phyloP scores from a whole-genome alignment of 2,113 vertebrate species.

The Talpa occidentalis region DNA sequence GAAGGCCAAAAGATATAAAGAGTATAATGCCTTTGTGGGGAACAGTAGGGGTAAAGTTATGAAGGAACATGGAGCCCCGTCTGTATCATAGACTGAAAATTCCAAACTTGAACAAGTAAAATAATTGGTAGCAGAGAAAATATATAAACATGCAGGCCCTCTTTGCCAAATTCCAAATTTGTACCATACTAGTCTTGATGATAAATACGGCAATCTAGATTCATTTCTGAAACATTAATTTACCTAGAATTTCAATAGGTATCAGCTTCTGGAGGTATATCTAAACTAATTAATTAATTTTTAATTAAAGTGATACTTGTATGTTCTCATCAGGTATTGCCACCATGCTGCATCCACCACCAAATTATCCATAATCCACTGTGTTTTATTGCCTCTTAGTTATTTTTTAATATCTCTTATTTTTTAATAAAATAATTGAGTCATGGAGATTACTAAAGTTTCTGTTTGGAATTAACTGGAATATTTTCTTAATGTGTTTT shows the following conservation, averaged over 20 bases:
- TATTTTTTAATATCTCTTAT: too few species aligned
- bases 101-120: not conserved
- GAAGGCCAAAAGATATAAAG: not conserved
- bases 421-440: not conserved
- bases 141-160: not conserved
- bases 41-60: not conserved
- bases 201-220: not conserved
- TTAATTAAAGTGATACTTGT: too few species aligned
- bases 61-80: not conserved
- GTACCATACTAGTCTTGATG: not conserved
- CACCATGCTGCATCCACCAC: too few species aligned
- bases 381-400: too few species aligned
- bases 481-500: slow-evolving; percentile 35
- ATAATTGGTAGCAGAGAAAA: not conserved
- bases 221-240: slow-evolving; percentile 14
- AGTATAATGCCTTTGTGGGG: not conserved
- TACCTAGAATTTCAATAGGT: slow-evolving; percentile 6
- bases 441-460: not conserved
- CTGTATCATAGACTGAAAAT: not conserved
- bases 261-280: not conserved
- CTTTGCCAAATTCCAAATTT: not conserved
- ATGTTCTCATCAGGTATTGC: too few species aligned
- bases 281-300: not conserved
- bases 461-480: slow-evolving; percentile 39
- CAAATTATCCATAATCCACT: too few species aligned